Evolutionary conservation across 2,113 vertebrate genomes (phyloP), one percentile per base, ranked within the genome.

Genomic region (Pampusana beccarii): DNA sequence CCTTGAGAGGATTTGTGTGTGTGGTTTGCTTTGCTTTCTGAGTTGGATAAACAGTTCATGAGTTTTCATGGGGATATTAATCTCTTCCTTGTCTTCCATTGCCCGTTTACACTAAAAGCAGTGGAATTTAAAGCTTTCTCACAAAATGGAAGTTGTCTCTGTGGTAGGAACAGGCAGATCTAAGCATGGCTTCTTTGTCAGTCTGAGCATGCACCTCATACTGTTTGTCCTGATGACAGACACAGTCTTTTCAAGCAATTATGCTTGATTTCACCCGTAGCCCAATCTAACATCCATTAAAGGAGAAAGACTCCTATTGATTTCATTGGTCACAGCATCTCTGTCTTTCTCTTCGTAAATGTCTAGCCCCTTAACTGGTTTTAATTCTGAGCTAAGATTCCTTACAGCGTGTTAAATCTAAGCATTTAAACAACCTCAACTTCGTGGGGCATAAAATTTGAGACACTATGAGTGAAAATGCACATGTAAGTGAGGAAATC

Each of bases 401-500:
- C 29, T 78, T 84, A 57, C 4, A 44, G 8, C 3, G 0, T 51
- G 46, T 82, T 74, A 90, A 75, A 79, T 88, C 17, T 23, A 65
- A 90, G 64, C 20, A 54, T 44, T 95, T 88, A 86, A 51, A 42
- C 20, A 83, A 74, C 16, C 20, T 85, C 3, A 3, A 42, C 46
- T 93, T 88, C 21, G 40, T 72, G 26, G 11, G 72, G 20, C 20
- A 44, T 64, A 78, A 88, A 80, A 77, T 78, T 78, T 79, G 77
- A 80, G 42, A 74, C 23, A 21, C 16, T 14, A 71, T 77, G 31
- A 89, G 23, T 74, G 38, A 95, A 95, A 90, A 80, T 56, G 21
- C 65, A 56, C n/a, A 40, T 26, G 8, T 79, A 74, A 65, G n/a
- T 79, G 70, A 73, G 58, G 51, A 98, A 92, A 94, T 90, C 23